Evolutionary conservation across 2,888 invertebrate species (phyloP), one percentile per base, ranked within the genome.

Genomic region (Agriopis aurantiaria): DNA sequence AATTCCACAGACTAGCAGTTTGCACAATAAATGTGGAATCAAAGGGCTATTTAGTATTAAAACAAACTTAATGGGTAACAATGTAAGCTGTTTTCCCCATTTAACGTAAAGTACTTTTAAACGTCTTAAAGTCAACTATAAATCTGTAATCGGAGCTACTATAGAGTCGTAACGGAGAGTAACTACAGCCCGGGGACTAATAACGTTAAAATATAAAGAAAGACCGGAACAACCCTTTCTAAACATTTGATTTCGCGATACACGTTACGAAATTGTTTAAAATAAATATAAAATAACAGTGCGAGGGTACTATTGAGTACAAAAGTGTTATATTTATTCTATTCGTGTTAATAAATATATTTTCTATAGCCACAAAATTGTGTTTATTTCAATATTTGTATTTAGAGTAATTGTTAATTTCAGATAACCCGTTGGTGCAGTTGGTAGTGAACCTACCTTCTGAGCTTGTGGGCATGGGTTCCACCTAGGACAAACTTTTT

Each of bases 201-300:
- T 93, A 91, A 87, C 82, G 86, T 91, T 91, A 85, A 85, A 88
- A 86, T 76, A 89, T 89, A 91, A 92, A 91, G 88, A 88, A 91
- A 88, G 83, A 12, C 51, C 74, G 71, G 33, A 53, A 23, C 66
- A 84, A 85, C 77, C 89, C 85, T 84, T 88, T 85, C 72, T 78
- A 82, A 85, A 87, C 87, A 89, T 91, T 84, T 77, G 84, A 86
- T 88, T 87, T 86, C 69, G 82, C 80, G 92, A 91, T 92, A 91
- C 86, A 81, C 82, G 68, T 69, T 79, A 81, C 82, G 84, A 85
- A 83, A 85, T 85, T 85, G 84, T 86, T 85, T 71, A 78, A n/a
- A n/a, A n/a, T n/a, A n/a, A 75, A 74, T 74, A 74, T 69, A 69
- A 78, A 81, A 75, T 81, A 80, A 53, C 68, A 68, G 77, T 71